phyloP scores from a whole-genome alignment of 2,888 invertebrate species.

The Spodoptera exigua region DNA sequence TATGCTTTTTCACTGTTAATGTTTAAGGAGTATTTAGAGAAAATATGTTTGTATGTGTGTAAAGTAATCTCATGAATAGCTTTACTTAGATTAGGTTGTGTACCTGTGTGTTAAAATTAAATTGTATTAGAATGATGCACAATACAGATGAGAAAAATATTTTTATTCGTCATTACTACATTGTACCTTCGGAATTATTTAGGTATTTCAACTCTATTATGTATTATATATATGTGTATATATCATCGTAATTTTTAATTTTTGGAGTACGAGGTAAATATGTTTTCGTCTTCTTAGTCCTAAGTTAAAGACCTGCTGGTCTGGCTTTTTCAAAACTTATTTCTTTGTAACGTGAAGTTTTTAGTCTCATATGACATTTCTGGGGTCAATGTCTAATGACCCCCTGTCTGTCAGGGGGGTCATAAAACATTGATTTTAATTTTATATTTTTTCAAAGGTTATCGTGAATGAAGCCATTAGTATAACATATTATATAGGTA shows the following conservation, averaged over 20 bases:
- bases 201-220: slow-evolving; percentile 1
- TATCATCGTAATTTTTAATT: slow-evolving; percentile 4
- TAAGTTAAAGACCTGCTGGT: neutral
- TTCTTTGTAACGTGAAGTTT: neutral
- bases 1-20: slow-evolving; percentile 44
- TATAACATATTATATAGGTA: no score
- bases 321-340: neutral
- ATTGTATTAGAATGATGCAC: slow-evolving; percentile 29
- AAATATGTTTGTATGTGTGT: slow-evolving; percentile 33
- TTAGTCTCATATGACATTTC: neutral
- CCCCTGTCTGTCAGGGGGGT: neutral
- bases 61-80: slow-evolving; percentile 46
- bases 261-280: neutral
- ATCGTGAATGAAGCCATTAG: no score
- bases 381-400: neutral
- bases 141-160: slow-evolving; percentile 36
- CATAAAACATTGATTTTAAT: neutral
- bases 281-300: no score
- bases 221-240: no score
- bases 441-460: neutral
- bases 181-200: slow-evolving; percentile 42
- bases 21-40: slow-evolving; percentile 19
- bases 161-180: slow-evolving; percentile 30
- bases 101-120: slow-evolving; percentile 44
- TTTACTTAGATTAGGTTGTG: slow-evolving; percentile 44